phyloP scores from a whole-genome alignment of 2,888 invertebrate genomes.

The Ornithoptera alexandrae region DNA sequence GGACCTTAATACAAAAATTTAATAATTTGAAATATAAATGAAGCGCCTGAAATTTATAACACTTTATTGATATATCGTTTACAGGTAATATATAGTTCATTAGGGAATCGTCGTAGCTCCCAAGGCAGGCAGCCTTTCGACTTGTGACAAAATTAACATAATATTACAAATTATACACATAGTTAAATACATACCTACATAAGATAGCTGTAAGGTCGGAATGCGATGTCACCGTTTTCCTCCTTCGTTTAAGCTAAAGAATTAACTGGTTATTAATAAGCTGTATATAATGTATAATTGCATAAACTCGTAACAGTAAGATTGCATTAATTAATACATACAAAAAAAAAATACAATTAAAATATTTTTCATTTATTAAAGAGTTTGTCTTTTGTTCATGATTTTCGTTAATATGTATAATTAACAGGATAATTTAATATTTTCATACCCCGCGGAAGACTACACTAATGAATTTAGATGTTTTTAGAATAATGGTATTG shows the following conservation, averaged over 20 bases:
- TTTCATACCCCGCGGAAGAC: not conserved
- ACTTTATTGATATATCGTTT: slow-evolving; percentile 1
- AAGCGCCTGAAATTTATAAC: not conserved
- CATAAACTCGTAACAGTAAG: too few species aligned
- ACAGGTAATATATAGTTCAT: not conserved
- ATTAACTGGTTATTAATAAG: slow-evolving; percentile 13
- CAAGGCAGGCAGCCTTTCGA: slow-evolving; percentile 73
- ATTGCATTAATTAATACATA: too few species aligned
- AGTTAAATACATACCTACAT: slow-evolving; percentile 34
- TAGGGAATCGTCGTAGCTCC: slow-evolving; percentile 50
- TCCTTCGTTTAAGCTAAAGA: slow-evolving; percentile 19
- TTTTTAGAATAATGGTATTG: slow-evolving; percentile 32
- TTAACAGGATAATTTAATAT: not conserved
- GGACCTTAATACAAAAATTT: not conserved
- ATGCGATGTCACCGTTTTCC: slow-evolving; percentile 34
- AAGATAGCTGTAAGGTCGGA: slow-evolving; percentile 40
- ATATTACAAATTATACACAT: slow-evolving; percentile 57
- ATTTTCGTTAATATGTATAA: not conserved
- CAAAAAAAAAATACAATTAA: too few species aligned
- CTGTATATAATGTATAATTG: not conserved
- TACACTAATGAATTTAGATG: not conserved
- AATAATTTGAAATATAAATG: not conserved
- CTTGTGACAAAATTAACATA: slow-evolving; percentile 62
- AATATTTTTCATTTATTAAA: too few species aligned
- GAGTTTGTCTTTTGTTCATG: not conserved